Evolutionary conservation across 1,140 invertebrate genomes (phyloP), one percentile per base, ranked within the genome.

Genomic region (Protaetia brevitarsis): DNA sequence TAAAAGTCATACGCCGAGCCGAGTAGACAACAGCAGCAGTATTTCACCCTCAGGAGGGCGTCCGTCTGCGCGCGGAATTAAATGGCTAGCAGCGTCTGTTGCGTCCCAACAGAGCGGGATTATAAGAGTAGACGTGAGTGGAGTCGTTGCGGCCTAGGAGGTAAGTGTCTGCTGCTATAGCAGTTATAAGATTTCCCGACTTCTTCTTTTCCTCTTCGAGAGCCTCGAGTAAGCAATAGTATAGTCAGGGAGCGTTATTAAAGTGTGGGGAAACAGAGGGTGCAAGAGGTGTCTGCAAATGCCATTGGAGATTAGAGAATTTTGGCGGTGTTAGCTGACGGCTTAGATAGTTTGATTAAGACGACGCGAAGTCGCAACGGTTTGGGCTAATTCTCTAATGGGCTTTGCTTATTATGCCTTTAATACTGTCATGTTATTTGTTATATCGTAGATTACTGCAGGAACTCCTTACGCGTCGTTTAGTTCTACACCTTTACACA

Each of bases 261-360:
- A 37, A 37, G 34, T 37, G 11, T 13, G 34, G 34, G n/a, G n/a
- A n/a, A n/a, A n/a, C n/a, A n/a, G n/a, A n/a, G n/a, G n/a, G n/a
- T n/a, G n/a, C n/a, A n/a, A n/a, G n/a, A n/a, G n/a, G n/a, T n/a
- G n/a, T n/a, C n/a, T n/a, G n/a, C n/a, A n/a, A 37, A 37, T 37
- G 16, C 16, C 16, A 16, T 11, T 11, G 41, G 26, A 51, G 41
- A 51, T 51, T 51, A 51, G 41, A 23, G 19, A 51, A 23, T 51
- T 51, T 51, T 51, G 26, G 41, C 41, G 41, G 41, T 51, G 21
- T 51, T 51, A 51, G 26, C 19, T 51, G n/a, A n/a, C n/a, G 41
- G 41, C 21, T 51, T 51, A 51, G 41, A 23, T 51, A 51, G 41
- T 51, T 51, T 51, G 41, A 51, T 51, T 51, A 51, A 23, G 41